Percentiles rank a stretch among this genome's conserved stretches.
Conservation (phyloP, 2,888 invertebrate genomes). For the Drosophila sordidapex region DNA sequence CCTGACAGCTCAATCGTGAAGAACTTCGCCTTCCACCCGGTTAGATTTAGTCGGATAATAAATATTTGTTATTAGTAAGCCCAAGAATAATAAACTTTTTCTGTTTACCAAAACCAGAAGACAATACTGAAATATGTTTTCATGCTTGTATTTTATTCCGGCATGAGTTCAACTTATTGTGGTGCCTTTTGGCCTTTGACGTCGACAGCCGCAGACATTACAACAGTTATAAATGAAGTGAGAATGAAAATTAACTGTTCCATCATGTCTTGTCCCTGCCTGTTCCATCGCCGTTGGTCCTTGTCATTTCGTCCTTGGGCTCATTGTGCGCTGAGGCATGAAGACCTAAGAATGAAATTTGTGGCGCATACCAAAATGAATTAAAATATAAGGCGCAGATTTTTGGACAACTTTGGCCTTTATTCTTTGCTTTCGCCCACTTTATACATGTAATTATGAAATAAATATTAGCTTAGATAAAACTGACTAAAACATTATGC, state of each 20-base stretch:
- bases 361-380: slow-evolving; percentile 53
- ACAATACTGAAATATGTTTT: slow-evolving; percentile 52
- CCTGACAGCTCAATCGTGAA: slow-evolving; percentile 9
- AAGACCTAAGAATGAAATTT: slow-evolving; percentile 45
- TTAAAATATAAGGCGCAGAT: slow-evolving; percentile 43
- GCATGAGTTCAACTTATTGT: slow-evolving; percentile 26
- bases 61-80: slow-evolving; percentile 37
- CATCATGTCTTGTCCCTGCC: slow-evolving; percentile 7
- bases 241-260: slow-evolving; percentile 33
- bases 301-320: slow-evolving; percentile 54
- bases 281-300: slow-evolving; percentile 3
- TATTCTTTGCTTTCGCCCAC: slow-evolving; percentile 38
- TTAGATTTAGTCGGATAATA: slow-evolving; percentile 8
- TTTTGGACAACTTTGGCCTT: slow-evolving; percentile 43
- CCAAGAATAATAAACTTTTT: slow-evolving; percentile 27
- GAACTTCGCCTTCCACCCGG: not conserved
- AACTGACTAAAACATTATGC: slow-evolving; percentile 74
- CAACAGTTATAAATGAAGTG: slow-evolving; percentile 59
- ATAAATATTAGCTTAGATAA: slow-evolving; percentile 74
- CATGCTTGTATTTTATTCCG: slow-evolving; percentile 23
- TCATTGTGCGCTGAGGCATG: slow-evolving; percentile 57
- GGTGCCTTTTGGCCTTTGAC: slow-evolving; percentile 61
- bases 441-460: slow-evolving; percentile 64
- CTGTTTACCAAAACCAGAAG: slow-evolving; percentile 33
- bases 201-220: slow-evolving; percentile 47